Conservation (phyloP, 2,888 invertebrate species). For the Tridacna gigas region DNA sequence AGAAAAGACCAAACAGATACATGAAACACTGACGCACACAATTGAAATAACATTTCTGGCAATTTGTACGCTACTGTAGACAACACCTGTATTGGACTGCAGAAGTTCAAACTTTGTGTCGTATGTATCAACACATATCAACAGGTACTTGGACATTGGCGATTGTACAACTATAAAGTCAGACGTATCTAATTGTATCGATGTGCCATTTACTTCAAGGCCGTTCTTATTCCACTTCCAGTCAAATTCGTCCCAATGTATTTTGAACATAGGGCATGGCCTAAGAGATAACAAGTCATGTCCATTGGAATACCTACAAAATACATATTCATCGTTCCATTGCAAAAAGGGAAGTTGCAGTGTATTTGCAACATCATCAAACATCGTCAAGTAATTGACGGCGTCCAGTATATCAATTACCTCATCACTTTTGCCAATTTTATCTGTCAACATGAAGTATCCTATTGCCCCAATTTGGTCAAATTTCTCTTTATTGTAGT, state of each 20-base stretch:
- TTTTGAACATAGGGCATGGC: conserved; percentile 13
- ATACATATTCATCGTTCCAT: conserved; percentile 3
- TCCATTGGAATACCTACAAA: not conserved
- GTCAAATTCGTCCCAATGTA: conserved; percentile 3
- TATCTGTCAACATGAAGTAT: not conserved
- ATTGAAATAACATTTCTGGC: conserved; percentile 27
- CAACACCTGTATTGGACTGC: not conserved
- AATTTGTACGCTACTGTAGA: not conserved
- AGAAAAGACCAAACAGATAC: conserved; percentile 38
- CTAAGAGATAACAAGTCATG: not conserved
- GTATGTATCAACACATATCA: conserved; percentile 20
- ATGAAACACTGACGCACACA: conserved; percentile 31
- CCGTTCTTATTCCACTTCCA: not conserved
- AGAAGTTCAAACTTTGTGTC: not conserved
- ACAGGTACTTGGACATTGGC: not conserved
- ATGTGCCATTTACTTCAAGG: not conserved
- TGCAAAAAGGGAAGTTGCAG: conserved; percentile 6
- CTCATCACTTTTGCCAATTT: not conserved
- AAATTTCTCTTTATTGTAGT: not conserved
- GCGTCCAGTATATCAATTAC: not conserved
- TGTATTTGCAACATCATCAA: not conserved
- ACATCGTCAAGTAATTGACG: not conserved
- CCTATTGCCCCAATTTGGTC: not conserved
- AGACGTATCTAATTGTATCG: conserved; percentile 1
- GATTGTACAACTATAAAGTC: not conserved